Conservation (phyloP, 1,140 invertebrate species). For the Drosophila nigrodunni region DNA sequence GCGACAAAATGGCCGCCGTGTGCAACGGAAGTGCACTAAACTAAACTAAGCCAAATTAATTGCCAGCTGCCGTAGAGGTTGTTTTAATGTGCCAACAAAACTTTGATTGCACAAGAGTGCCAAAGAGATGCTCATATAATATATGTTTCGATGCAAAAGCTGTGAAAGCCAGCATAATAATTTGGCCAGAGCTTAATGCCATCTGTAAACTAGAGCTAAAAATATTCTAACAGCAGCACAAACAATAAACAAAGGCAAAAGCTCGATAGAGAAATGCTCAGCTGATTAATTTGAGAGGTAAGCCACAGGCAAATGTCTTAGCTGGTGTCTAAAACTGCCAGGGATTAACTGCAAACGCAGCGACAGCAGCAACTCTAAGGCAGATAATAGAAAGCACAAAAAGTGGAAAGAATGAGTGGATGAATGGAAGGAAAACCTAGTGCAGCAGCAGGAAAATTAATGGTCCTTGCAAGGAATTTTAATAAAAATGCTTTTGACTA, state of each 20-base stretch:
- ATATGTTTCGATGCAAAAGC: slow-evolving; percentile 19
- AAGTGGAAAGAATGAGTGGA: slow-evolving; percentile 19
- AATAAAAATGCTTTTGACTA: slow-evolving; percentile 81
- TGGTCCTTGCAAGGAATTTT: slow-evolving; percentile 78
- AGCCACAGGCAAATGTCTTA: slow-evolving; percentile 4
- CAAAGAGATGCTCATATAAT: slow-evolving; percentile 32
- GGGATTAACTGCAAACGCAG: slow-evolving; percentile 51
- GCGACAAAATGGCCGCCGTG: slow-evolving; percentile 79
- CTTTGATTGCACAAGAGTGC: slow-evolving; percentile 58
- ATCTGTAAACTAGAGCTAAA: not conserved
- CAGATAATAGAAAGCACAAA: slow-evolving; percentile 34
- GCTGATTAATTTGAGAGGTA: slow-evolving; percentile 13
- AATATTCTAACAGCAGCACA: not conserved
- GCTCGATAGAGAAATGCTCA: not conserved
- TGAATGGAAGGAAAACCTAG: not conserved
- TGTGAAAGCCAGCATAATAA: slow-evolving; percentile 7
- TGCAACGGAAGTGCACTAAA: slow-evolving; percentile 79
- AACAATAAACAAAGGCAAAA: slow-evolving; percentile 1
- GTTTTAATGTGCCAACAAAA: slow-evolving; percentile 81
- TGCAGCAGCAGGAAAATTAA: slow-evolving; percentile 75
- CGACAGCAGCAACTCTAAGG: slow-evolving; percentile 30
- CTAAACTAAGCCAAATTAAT: slow-evolving; percentile 82
- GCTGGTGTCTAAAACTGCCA: slow-evolving; percentile 35
- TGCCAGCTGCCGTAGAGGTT: slow-evolving; percentile 57
- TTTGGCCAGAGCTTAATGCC: not conserved